Base-by-base conservation (phyloP, 2,113 vertebrate species). In the Pomatostomus ruficeps region DNA sequence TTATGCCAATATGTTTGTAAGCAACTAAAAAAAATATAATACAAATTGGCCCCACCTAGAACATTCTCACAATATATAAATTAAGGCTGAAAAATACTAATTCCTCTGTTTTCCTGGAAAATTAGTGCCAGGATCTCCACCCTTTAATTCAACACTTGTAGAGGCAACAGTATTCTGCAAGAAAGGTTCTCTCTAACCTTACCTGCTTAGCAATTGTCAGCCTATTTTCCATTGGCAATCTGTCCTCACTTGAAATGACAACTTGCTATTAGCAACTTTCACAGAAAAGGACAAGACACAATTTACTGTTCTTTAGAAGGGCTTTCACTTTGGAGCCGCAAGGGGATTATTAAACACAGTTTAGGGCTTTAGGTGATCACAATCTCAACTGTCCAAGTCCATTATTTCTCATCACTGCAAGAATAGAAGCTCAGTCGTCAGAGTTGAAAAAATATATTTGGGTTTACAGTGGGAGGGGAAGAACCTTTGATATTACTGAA, bases 401-500 rank as follows among this genome's bases (percentile, higher is more conserved):
- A 57, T 35, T 48, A 68, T 46, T 65, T 94, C 38, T 88, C 36
- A 92, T 61, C 71, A 36, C 14, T 73, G 43, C 24, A 83, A 42
- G 36, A 73, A 18, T 6, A 40, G 33, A 91, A 46, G 4, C 9
- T 26, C n/a, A 43, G 23, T 10, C 38, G 14, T 70, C 1, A 9
- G 0, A 63, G 25, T 1, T 55, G 58, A 63, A 81, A 71, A 76
- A 81, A 40, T 29, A 4, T 13, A 82, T 25, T 49, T 57, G 51
- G 9, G 11, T 35, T 84, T 74, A 16, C 18, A 16, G 2, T 28
- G 12, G 4, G 2, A 5, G 14, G 3, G 1, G 2, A 10, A 5
- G 19, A 11, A 66, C 4, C 3, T 78, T 81, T 45, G 17, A 42
- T 54, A 78, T 89, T 42, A 91, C 5, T 55, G 24, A 75, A 95